A percentile compares a stretch with the other conserved stretches of the same genome.
These are phyloP conservation scores for Melanotaenia duboulayi DNA, from an alignment of 2,113 vertebrate genomes.

Conservation along the genomic window DNA sequence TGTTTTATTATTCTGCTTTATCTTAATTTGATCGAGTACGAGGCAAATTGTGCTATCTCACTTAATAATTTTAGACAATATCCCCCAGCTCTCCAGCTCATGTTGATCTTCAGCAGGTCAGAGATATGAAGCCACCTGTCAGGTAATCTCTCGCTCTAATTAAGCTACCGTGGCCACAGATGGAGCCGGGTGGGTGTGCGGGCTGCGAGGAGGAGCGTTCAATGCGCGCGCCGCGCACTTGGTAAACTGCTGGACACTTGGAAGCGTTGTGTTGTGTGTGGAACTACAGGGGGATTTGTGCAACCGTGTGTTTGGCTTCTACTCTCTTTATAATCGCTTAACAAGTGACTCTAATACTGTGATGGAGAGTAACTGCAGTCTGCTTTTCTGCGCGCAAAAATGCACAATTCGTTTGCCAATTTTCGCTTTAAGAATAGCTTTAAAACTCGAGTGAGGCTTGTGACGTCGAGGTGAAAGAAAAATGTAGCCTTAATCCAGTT, in stretches of 20 bases:
- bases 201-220: conserved; percentile 50
- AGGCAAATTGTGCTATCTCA: background rate
- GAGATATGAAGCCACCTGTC: conserved; percentile 11
- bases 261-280: conserved; percentile 11
- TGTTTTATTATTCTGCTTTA: background rate
- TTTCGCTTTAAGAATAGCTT: conserved; percentile 4
- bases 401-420: background rate
- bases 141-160: conserved; percentile 61
- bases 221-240: conserved; percentile 17
- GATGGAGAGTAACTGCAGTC: conserved; percentile 24
- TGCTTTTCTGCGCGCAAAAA: conserved; percentile 23
- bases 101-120: conserved; percentile 25
- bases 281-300: conserved; percentile 20
- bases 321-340: background rate
- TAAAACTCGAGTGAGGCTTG: conserved; percentile 18
- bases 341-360: background rate
- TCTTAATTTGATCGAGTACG: background rate
- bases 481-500: conserved; percentile 33
- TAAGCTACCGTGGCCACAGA: conserved; percentile 61
- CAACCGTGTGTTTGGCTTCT: background rate
- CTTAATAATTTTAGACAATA: no score
- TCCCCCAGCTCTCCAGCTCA: background rate
- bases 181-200: conserved; percentile 47
- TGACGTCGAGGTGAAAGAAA: background rate
- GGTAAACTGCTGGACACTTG: conserved; percentile 16